phyloP scores from a whole-genome alignment of 1,140 invertebrate species.

The Anagrus nilaparvatae region DNA sequence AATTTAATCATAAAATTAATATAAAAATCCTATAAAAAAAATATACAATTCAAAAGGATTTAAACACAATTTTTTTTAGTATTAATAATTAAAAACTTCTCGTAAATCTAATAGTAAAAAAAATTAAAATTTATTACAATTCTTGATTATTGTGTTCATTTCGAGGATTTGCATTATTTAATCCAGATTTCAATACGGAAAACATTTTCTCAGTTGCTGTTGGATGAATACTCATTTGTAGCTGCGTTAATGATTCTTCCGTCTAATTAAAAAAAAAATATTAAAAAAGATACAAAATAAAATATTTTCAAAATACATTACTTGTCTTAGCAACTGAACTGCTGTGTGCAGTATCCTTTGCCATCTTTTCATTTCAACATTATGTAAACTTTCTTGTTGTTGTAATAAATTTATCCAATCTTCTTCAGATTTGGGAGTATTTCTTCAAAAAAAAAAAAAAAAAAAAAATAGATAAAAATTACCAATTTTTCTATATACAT shows the following conservation, averaged over 20 bases:
- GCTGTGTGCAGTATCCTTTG: conserved; percentile 57
- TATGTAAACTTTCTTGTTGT: conserved; percentile 64
- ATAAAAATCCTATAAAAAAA: too few species aligned
- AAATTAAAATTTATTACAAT: too few species aligned
- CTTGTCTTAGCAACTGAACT: conserved; percentile 51
- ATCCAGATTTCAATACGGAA: conserved; percentile 37
- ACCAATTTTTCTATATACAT: too few species aligned
- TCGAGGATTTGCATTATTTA: conserved; percentile 29
- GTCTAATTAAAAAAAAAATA: conserved; percentile 40
- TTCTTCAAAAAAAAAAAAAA: conserved; percentile 31
- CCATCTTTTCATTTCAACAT: conserved; percentile 67
- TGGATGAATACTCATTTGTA: conserved; percentile 55
- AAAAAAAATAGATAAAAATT: conserved; percentile 2
- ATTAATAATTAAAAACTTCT: too few species aligned
- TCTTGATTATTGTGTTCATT: conserved; percentile 30
- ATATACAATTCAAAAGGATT: too few species aligned
- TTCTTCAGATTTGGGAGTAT: conserved; percentile 56
- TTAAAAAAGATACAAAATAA: conserved; percentile 12
- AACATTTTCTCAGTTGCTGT: conserved; percentile 42
- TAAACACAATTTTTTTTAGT: too few species aligned
- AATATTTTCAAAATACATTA: conserved; percentile 27
- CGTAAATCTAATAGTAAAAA: too few species aligned
- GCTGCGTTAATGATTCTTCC: conserved; percentile 53
- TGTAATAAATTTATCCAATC: conserved; percentile 67
- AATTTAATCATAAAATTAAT: too few species aligned